Evolutionary conservation across 1,140 invertebrate species (phyloP).

Genomic region (Micrasema minimum): DNA sequence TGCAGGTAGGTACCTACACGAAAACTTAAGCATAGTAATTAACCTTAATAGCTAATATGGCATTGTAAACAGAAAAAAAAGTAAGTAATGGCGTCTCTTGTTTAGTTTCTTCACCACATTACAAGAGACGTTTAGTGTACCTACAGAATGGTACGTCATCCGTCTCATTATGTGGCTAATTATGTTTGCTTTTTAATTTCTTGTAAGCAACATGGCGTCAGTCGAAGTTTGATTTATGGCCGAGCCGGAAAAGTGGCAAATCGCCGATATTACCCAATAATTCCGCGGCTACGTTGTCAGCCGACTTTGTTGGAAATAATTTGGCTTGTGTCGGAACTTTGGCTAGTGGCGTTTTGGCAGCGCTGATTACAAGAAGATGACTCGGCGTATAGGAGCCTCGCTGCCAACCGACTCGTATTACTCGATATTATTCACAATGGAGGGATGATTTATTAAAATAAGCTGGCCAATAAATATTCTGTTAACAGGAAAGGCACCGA

Average conservation of each 20-base stretch:
- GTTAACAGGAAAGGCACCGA: too few species aligned
- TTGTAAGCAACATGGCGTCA: slow-evolving; percentile 3
- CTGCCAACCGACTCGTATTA: slow-evolving; percentile 1
- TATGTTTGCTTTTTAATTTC: slow-evolving; percentile 29
- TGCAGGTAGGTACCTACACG: too few species aligned
- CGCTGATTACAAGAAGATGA: slow-evolving; percentile 23
- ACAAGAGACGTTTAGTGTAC: too few species aligned
- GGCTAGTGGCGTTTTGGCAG: slow-evolving; percentile 23
- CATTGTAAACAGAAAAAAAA: too few species aligned
- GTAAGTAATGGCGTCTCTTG: too few species aligned
- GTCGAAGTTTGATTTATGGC: slow-evolving; percentile 2
- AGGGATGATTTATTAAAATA: slow-evolving; percentile 38
- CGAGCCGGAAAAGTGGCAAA: slow-evolving; percentile 29
- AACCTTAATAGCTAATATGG: too few species aligned
- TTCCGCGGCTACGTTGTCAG: not conserved
- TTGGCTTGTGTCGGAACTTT: slow-evolving; percentile 2
- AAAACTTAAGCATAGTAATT: too few species aligned
- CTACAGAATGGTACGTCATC: too few species aligned
- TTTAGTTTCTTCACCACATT: too few species aligned
- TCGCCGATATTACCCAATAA: not conserved
- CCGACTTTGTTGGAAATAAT: not conserved
- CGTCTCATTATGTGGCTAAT: too few species aligned
- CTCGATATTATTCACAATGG: slow-evolving; percentile 29
- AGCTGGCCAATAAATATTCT: slow-evolving; percentile 14
- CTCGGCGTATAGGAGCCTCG: slow-evolving; percentile 3